Conservation (phyloP, 2,797 vertebrate genomes). For the Huso huso region DNA sequence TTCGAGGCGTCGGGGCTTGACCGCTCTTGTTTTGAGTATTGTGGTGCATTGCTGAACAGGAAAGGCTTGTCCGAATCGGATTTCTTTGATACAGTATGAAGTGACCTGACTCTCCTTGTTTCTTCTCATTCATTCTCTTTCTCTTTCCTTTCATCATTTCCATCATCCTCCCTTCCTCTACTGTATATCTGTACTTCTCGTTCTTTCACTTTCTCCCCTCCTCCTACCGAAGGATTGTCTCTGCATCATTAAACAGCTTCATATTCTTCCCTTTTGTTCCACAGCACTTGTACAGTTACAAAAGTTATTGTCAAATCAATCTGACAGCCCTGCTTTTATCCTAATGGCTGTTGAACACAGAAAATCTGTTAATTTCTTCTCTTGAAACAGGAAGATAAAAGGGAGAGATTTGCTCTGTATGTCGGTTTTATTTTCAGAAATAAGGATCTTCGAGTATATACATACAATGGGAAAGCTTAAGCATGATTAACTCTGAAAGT, state of each 20-base stretch:
- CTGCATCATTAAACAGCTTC: constrained; percentile 25
- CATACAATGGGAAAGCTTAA: too few relatives aligned
- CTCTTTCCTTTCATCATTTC: too few relatives aligned
- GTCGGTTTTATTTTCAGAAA: too few relatives aligned
- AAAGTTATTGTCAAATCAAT: background rate
- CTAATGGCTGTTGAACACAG: background rate
- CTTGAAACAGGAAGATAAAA: background rate
- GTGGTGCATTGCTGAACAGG: too few relatives aligned
- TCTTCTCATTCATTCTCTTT: too few relatives aligned
- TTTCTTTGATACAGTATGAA: too few relatives aligned
- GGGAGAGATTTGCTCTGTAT: background rate
- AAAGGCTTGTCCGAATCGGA: too few relatives aligned
- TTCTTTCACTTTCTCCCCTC: background rate
- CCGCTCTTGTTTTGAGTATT: too few relatives aligned
- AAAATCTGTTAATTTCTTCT: background rate
- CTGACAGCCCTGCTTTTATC: constrained; percentile 19
- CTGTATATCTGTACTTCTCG: background rate
- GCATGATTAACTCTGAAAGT: too few relatives aligned
- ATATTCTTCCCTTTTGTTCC: constrained; percentile 16
- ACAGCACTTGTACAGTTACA: background rate
- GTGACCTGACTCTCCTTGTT: too few relatives aligned
- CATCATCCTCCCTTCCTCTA: background rate
- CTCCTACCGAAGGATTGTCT: background rate
- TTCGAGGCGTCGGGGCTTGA: too few relatives aligned
- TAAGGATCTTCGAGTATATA: too few relatives aligned